Percentiles rank a stretch among this genome's conserved stretches.
phyloP scores from a whole-genome alignment of 2,113 vertebrate species.

The Paraplagusia blochii region DNA sequence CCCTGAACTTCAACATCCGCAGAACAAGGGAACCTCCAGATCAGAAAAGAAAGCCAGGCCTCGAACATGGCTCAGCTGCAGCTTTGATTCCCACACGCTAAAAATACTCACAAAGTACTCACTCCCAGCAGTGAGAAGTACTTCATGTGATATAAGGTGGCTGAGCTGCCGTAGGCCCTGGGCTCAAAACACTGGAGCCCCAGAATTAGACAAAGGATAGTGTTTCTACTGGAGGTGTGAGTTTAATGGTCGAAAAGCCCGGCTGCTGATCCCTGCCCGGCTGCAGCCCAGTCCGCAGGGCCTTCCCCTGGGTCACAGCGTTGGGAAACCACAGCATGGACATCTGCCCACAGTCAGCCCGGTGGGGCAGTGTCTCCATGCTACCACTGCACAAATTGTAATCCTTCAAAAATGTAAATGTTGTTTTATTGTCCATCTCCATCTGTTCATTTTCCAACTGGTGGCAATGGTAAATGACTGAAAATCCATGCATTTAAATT shows the following conservation, averaged over 20 bases:
- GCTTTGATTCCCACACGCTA: conserved; percentile 10
- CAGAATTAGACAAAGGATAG: conserved; percentile 32
- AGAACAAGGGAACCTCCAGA: background rate
- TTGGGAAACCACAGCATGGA: background rate
- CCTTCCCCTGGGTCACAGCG: too few species aligned
- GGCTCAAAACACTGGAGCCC: conserved; percentile 5
- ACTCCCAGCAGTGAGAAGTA: conserved; percentile 8
- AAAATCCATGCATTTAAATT: background rate
- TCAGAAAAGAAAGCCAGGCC: background rate
- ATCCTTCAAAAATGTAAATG: too few species aligned
- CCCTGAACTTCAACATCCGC: background rate
- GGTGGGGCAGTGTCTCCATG: background rate
- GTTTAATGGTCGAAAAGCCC: conserved; percentile 35
- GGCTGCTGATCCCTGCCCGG: conserved; percentile 19
- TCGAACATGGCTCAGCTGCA: background rate
- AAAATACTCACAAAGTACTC: conserved; percentile 32
- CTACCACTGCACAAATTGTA: background rate
- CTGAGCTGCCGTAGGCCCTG: background rate
- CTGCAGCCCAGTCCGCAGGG: conserved; percentile 5
- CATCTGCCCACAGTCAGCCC: background rate
- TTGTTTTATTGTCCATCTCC: background rate
- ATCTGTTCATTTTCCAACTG: background rate
- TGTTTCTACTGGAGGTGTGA: conserved; percentile 47
- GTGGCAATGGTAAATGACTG: too few species aligned
- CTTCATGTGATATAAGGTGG: conserved; percentile 27